phyloP scores from a whole-genome alignment of 2,888 invertebrate species.

The Drosophila infuscata region DNA sequence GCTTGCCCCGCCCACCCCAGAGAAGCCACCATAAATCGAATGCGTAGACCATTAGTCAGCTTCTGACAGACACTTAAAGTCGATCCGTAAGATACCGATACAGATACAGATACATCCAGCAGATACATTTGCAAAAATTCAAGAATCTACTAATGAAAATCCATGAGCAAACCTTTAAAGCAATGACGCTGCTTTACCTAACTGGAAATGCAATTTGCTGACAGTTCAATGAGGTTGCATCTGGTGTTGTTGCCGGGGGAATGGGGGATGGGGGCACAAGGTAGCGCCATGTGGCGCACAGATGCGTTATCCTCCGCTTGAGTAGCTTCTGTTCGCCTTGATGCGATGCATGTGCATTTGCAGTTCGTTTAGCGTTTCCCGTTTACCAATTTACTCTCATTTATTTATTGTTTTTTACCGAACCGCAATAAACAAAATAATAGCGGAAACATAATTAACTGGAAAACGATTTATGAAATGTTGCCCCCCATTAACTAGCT shows the following conservation, averaged over 20 bases:
- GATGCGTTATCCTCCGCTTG: constrained; percentile 45
- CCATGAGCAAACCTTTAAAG: constrained; percentile 39
- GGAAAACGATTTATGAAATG: constrained; percentile 29
- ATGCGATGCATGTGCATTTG: neutral
- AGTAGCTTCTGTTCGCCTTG: constrained; percentile 11
- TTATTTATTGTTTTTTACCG: constrained; percentile 57
- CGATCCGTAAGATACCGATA: constrained; percentile 11
- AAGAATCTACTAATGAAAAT: constrained; percentile 29
- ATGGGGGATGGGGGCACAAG: constrained; percentile 23
- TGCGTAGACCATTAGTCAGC: constrained; percentile 71
- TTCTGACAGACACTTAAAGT: constrained; percentile 67
- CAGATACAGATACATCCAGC: constrained; percentile 11
- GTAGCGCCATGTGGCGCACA: constrained; percentile 72
- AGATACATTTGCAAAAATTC: constrained; percentile 31
- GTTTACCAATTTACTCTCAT: constrained; percentile 5
- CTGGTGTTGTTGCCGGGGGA: constrained; percentile 2
- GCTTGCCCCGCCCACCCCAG: constrained; percentile 36
- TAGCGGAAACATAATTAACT: constrained; percentile 30
- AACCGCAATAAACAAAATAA: constrained; percentile 53
- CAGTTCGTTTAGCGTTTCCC: constrained; percentile 1
- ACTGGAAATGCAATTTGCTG: constrained; percentile 32
- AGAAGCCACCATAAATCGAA: constrained; percentile 66
- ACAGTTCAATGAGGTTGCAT: constrained; percentile 49
- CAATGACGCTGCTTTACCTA: neutral
- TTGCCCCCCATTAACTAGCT: constrained; percentile 5